A percentile compares a stretch with the other conserved stretches of the same genome.
Conservation (phyloP, 2,113 vertebrate genomes). For the Erythrolamprus reginae region DNA sequence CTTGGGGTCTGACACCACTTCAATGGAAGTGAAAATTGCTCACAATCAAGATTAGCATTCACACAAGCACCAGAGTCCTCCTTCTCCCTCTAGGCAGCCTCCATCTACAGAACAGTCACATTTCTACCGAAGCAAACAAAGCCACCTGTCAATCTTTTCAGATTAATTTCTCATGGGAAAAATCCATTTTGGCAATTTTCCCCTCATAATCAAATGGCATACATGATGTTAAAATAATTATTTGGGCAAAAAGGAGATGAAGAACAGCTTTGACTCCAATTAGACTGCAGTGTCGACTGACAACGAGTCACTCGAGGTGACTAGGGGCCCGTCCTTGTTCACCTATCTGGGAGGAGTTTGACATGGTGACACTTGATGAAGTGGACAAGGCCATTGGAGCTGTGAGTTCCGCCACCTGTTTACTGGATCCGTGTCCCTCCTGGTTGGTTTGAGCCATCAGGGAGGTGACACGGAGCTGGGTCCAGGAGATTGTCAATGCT, state of each 20-base stretch:
- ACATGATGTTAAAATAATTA: constrained; percentile 16
- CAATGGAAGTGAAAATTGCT: background rate
- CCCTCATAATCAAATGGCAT: constrained; percentile 4
- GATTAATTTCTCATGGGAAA: constrained; percentile 32
- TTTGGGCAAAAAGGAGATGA: constrained; percentile 18
- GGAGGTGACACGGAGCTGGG: no score
- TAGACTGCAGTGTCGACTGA: no score
- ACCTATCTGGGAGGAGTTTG: no score
- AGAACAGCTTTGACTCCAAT: no score
- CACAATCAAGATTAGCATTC: background rate
- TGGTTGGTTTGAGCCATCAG: no score
- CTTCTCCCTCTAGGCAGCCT: constrained; percentile 3
- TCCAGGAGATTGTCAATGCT: no score
- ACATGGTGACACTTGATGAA: no score
- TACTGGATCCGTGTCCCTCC: no score
- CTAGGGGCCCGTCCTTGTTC: no score
- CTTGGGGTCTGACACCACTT: background rate
- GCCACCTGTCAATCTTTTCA: background rate
- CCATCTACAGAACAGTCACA: constrained; percentile 29
- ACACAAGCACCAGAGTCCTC: background rate
- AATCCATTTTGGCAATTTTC: constrained; percentile 32
- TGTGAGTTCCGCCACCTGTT: no score
- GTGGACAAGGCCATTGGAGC: no score
- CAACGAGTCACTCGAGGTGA: no score
- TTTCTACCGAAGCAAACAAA: constrained; percentile 7